Evolutionary conservation across 2,113 vertebrate species (phyloP), one percentile per base, ranked within the genome.

Genomic region (Cyanistes caeruleus): DNA sequence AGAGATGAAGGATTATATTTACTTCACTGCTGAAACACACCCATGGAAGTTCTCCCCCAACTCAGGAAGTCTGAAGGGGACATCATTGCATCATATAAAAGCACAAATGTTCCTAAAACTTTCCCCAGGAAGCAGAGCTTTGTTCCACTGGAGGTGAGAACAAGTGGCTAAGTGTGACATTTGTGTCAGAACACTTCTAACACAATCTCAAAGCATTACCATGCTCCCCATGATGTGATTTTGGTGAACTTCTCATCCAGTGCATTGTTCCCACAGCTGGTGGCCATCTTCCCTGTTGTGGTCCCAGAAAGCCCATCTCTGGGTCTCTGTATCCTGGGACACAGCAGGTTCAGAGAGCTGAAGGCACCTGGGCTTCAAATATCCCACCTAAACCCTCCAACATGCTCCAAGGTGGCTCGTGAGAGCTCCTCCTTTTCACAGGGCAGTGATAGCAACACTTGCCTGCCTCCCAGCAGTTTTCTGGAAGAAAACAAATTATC

Each of bases 21-120:
- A 76, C 43, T 79, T 83, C 75, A 65, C 39, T 58, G 24, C 51
- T 43, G 72, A 85, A 75, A 51, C 3, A 1, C 0, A 2, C 53
- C 70, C 25, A 76, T 23, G 13, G 43, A 83, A 84, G 51, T 59
- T 83, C 49, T 85, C 63, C 31, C 51, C 77, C 37, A 65, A 30
- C 19, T 60, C 31, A 56, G 53, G n/a, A 91, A 30, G 70, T 67
- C 74, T 75, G 46, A 43, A 84, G 55, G 43, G 48, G 35, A 87
- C 15, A 39, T 31, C 15, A 13, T 4, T 87, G 33, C 2, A 2
- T 67, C 24, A 55, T 33, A 65, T 39, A 46, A 62, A 69, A 52
- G 70, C 63, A 77, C 7, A 83, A 90, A 84, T 20, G 33, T 24
- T 93, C 67, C 59, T 62, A 83, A 93, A 91, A 77, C 55, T 74